Evolutionary conservation across 2,888 invertebrate genomes (phyloP), one percentile per base, ranked within the genome.

Genomic region (Crepidodera aurea): DNA sequence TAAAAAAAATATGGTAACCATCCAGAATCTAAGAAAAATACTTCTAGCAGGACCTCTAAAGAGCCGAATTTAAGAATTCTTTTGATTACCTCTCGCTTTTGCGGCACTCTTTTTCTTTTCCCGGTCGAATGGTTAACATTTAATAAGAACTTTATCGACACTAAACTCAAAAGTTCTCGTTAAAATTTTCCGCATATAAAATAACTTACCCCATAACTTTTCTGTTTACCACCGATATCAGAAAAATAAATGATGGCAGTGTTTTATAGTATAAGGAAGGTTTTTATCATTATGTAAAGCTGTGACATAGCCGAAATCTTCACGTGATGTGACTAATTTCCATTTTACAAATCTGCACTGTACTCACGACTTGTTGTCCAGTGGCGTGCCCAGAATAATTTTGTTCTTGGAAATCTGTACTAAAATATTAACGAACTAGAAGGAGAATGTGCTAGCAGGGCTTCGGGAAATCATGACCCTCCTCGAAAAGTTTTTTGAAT

Each of bases 281-380:
- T 19, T 53, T 53, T 37, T 54, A 48, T 53, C 27, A 10, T 50
- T 39, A 19, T 48, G 39, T 54, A 54, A n/a, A 50, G 48, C 56
- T 25, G 48, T 32, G 48, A 50, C 42, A 54, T 37, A 54, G 34
- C 42, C 39, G 25, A 50, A 42, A 54, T 50, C 50, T 50, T 50
- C 40, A 48, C 32, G 39, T 51, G 53, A 29, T 60, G 53, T 60
- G 42, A 34, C 51, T 44, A 48, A 60, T 54, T 54, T 54, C 22
- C 54, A 54, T 50, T 60, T 48, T 50, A 54, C 54, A 60, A 60
- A 54, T 54, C 54, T 40, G 25, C 54, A 19, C 51, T 19, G 27
- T 59, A 12, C 44, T 19, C 46, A 37, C 34, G 42, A 22, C 27
- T 34, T 54, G 32, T 32, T 27, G 7, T 8, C 8, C 40, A 55